Evolutionary conservation across 2,888 invertebrate species (phyloP), one percentile per base, ranked within the genome.

Genomic region (Drosophila algonquin): DNA sequence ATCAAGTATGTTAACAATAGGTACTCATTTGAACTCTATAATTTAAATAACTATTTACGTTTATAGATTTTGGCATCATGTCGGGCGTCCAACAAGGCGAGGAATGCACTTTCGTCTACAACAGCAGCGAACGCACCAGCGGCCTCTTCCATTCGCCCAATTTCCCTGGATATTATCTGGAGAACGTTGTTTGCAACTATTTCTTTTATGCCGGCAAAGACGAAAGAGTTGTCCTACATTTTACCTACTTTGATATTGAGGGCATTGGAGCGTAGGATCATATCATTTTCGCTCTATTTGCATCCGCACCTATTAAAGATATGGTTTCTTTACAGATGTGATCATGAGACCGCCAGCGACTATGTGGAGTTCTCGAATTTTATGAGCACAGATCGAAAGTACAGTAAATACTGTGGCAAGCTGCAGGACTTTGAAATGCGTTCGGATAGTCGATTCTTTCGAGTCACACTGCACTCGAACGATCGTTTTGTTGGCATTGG

Each of bases 281-380:
- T 96, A 95, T 89, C 0, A 4, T 1, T 10, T 9, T 18, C 10
- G 21, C 7, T 8, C 27, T 54, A 14, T 12, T 50, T 50, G 12
- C 1, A 14, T 54, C 30, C 40, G n/a, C 5, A 7, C 9, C 10
- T 12, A 40, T 35, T 27, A 27, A 10, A 18, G 35, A 30, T 45
- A 14, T 14, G 51, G 16, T 32, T 60, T 56, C 5, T 69, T 52
- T 27, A 6, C 50, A 99, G 98, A 77, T 99, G 99, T 91, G 97
- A 97, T 89, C 96, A 96, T 65, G 94, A 95, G 53, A 96, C 98
- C 2, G 97, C 97, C 50, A 98, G 98, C 90, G 99, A 99, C 93
- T 98, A 96, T 92, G 97, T 99, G 59, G 97, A 98, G 92, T 98
- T 99, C 93, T 98, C 98, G 53, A 99, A 99, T 93, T 98, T 96